phyloP scores from a whole-genome alignment of 2,797 vertebrate genomes.

The Ceryle rudis region DNA sequence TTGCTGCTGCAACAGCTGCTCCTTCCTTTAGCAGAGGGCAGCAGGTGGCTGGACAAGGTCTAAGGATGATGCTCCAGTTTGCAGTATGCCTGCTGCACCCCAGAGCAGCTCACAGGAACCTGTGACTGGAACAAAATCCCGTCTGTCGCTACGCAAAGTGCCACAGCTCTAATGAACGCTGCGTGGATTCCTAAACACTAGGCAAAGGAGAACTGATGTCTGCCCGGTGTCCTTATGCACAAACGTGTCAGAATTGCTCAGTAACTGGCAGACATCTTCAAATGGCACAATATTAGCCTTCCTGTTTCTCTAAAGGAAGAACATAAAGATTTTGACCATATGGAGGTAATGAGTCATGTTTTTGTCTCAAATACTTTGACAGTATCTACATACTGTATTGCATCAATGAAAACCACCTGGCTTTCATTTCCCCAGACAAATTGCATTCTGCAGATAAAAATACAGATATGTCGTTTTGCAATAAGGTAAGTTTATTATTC shows the following conservation, averaged over 20 bases:
- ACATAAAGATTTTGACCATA: neutral
- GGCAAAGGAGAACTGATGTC: neutral
- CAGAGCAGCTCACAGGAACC: neutral
- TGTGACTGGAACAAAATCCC: neutral
- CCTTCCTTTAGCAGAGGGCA: neutral
- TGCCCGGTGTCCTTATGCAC: neutral
- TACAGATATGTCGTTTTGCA: neutral
- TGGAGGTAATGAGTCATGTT: neutral
- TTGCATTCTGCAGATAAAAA: neutral
- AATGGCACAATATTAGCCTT: neutral
- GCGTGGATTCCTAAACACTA: neutral
- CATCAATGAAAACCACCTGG: neutral
- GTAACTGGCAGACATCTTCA: neutral
- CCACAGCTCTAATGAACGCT: neutral
- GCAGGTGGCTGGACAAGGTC: neutral
- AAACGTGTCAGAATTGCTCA: neutral
- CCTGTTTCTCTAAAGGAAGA: constrained; percentile 16
- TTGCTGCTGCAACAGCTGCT: neutral
- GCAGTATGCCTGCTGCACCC: neutral
- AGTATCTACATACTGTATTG: neutral
- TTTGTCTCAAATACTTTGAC: neutral
- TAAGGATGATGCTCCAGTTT: neutral
- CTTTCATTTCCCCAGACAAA: neutral
- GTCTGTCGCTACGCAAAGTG: neutral
- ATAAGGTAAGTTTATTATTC: neutral